Evolutionary conservation across 2,797 vertebrate genomes (phyloP), one percentile per base, ranked within the genome.

Genomic region (Argya squamiceps): DNA sequence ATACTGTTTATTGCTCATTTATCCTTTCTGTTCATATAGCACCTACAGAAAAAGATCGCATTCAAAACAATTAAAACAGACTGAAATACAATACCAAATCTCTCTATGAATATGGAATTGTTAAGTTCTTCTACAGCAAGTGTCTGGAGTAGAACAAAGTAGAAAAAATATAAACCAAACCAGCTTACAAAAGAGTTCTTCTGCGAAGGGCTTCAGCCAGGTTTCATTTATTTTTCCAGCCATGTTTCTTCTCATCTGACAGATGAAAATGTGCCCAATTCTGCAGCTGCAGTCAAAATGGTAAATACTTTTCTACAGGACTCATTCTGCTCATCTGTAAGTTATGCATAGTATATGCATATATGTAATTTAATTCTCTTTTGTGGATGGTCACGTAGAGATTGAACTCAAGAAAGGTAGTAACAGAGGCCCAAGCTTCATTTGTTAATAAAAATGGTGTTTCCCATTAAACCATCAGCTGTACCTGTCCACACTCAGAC

Each of bases 241-340:
- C 55, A 44, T 76, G 52, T 70, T 93, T 89, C 52, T 76, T 87
- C 46, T 90, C 59, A 81, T 93, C 32, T 92, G 56, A 87, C 86
- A 94, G 17, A 47, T 87, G 88, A 95, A 91, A 82, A 70, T 27
- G 46, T 89, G 56, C 74, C 90, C 20, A 93, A 4, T 64, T 82
- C 68, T 53, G 49, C 93, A 96, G 77, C 80, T 96, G 86, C 67
- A 87, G 41, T 56, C 56, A 91, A 47, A 91, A 70, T 50, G 34
- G 65, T 91, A 82, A 90, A 87, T 63, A 69, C 8, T 52, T 76
- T 82, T 64, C 20, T 36, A 63, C 5, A 90, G 32, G 34, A 79
- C 32, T 63, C 36, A 46, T 73, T 95, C 56, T 79, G 44, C 27
- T 90, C 37, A 63, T 79, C 50, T 87, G 17, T 44, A 82, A 62